Evolutionary conservation across 2,797 vertebrate species (phyloP), one percentile per base, ranked within the genome.

Genomic region (Artibeus lituratus): DNA sequence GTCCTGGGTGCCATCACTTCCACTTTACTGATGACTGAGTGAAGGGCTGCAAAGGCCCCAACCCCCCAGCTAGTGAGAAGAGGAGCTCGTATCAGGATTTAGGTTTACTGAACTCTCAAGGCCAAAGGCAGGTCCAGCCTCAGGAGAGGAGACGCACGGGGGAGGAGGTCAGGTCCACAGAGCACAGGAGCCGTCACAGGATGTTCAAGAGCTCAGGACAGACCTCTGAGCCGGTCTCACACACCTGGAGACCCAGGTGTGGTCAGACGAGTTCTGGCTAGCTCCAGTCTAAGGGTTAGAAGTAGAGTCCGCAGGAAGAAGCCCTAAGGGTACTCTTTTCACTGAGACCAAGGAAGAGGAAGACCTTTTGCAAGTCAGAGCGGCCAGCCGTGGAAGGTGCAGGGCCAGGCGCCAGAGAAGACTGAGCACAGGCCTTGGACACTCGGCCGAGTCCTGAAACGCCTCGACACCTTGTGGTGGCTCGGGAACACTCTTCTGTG

Each of bases 381-480:
- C 32, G 15, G 37, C 37, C 24, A 21, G 3, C 3, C 14, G 37
- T 0, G 0, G 95, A 62, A 82, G 70, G 76, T 39, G 39, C 19
- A 7, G 47, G 70, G 44, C 39, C 59, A 44, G 53, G 55, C 47
- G 53, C 87, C 14, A 21, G 65, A 39, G 67, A 82, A 85, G 84
- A 84, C 62, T n/a, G 7, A 22, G 80, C 44, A n/a, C 39, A 77
- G 59, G 11, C 39, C 59, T 49, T 35, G 57, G 65, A 35, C 37
- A 0, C 35, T 24, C 10, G 73, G 42, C 67, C 0, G 6, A 16
- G 42, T 70, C 44, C 26, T 57, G 49, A 37, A 2, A 22, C 1
- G 1, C 49, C 0, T 49, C 0, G 1, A 1, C 18, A 21, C 2
- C 3, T 3, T 14, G 49, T 29, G 49, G 59, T 2, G 29, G 8